Conservation (phyloP, 2,888 invertebrate genomes). For the Drosophila ustulata region DNA sequence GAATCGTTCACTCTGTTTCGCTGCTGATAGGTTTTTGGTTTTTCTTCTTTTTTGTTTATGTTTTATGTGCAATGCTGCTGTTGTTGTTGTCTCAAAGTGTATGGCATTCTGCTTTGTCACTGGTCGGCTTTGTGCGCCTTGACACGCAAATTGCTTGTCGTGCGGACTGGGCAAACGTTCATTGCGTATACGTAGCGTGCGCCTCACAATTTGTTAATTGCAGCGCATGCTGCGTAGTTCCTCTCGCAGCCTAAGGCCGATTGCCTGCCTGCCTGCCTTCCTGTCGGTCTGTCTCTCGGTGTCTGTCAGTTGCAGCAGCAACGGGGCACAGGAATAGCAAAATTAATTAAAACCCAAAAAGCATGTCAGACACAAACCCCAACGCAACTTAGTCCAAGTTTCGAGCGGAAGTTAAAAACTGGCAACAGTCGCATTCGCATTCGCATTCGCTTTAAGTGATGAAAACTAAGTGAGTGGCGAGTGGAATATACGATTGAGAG, state of each 20-base stretch:
- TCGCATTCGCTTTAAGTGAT: constrained; percentile 42
- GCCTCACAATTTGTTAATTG: constrained; percentile 49
- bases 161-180: constrained; percentile 3
- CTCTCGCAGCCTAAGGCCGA: constrained; percentile 32
- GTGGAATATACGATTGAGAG: background rate
- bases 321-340: constrained; percentile 46
- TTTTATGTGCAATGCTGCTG: background rate
- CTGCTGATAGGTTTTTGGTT: constrained; percentile 19
- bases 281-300: background rate
- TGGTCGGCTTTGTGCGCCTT: constrained; percentile 43
- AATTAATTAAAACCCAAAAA: constrained; percentile 74
- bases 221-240: constrained; percentile 15
- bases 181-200: constrained; percentile 54
- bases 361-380: constrained; percentile 24
- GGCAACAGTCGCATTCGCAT: constrained; percentile 36
- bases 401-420: constrained; percentile 14
- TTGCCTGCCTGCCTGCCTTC: constrained; percentile 11
- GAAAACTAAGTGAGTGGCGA: constrained; percentile 41
- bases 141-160: constrained; percentile 48
- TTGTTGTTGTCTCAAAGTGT: constrained; percentile 15
- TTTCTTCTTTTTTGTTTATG: background rate
- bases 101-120: constrained; percentile 57
- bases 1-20: constrained; percentile 8
- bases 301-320: constrained; percentile 58
- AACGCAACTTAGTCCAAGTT: constrained; percentile 27